Evolutionary conservation across 1,140 invertebrate genomes (phyloP), one percentile per base, ranked within the genome.

Genomic region (Bombus picipes): DNA sequence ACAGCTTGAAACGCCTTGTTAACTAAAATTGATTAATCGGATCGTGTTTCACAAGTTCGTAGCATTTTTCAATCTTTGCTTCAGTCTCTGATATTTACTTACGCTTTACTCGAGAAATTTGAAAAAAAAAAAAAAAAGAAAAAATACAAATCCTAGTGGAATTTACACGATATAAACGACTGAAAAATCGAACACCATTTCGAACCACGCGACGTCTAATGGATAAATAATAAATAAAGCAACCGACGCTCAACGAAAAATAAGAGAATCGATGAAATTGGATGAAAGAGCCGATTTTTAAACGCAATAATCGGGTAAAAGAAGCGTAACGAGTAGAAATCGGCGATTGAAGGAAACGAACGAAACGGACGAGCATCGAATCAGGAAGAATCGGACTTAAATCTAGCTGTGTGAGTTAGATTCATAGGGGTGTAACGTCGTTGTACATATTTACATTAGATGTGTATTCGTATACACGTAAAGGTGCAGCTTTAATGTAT

Each of bases 391-490:
- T 85, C 76, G 77, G 83, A 41, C 39, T 37, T 32, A 62, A 81
- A 37, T 25, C 3, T 68, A 83, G 25, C 59, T 47, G 73, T 41
- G 32, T 32, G 76, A 53, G 25, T 65, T 57, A 65, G 74, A 62
- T 47, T 41, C 25, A n/a, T 32, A 66, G 75, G 43, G 76, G 37
- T 72, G 37, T 70, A 81, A 59, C 70, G 70, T 90, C 83, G 83
- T 86, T 92, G 88, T 92, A 92, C 65, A 92, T 92, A 92, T 47
- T 77, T 73, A 87, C 72, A 59, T 88, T 89, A 91, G 59, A 86
- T 81, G 88, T 91, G 83, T 87, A 88, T 87, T 74, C 71, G 57
- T 89, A 83, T 89, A 88, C 74, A 86, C 82, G 78, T 87, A 76
- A 88, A 84, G 73, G 62, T 85, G 34, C 76, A 92, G 91, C 83